Base-by-base conservation (phyloP, 2,113 vertebrate genomes). In the Percopsis transmontana region DNA sequence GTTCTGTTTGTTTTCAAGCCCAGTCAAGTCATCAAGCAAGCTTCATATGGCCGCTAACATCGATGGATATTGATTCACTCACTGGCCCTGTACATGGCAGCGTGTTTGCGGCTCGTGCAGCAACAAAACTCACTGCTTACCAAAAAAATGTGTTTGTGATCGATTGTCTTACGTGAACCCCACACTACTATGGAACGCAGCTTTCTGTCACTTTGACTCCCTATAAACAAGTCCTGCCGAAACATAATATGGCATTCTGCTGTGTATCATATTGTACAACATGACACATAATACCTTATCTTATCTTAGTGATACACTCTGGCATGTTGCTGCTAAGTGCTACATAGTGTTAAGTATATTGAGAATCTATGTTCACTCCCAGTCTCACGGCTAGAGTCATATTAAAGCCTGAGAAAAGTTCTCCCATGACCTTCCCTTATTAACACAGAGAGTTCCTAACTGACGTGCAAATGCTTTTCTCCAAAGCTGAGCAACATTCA, bases 1-100 rank as follows among this genome's bases (percentile, higher is more conserved):
- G 40, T 38, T 52, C 69, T 83, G 67, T 88, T 82, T 83, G 83
- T 82, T 79, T 81, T 82, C 55, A 64, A 70, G 72, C 45, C 23
- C 1, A 8, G 16, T 61, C 19, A 56, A 81, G 72, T 78, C 87
- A 79, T 83, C 74, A 72, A 41, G 61, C 61, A 51, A 33, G 27
- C 48, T 23, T 24, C 5, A 52, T 41, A 47, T 72, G 59, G 67
- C 47, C 50, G 18, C 23, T 24, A 52, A 63, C 41, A 23, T 21
- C 63, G 66, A 68, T 54, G 52, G 60, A 13, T 12, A 79, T 64
- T 61, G 59, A 50, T 55, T 68, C 66, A 23, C 67, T 68, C 40
- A 55, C 58, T 68, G 62, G 57, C 58, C 68, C 62, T 66, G 44
- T 24, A 47, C 62, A 66, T 79, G 66, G 82, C 69, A 55, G 52